These are phyloP conservation scores for Xestobium rufovillosum DNA, from an alignment of 2,888 invertebrate species.

Conservation along the genomic window DNA sequence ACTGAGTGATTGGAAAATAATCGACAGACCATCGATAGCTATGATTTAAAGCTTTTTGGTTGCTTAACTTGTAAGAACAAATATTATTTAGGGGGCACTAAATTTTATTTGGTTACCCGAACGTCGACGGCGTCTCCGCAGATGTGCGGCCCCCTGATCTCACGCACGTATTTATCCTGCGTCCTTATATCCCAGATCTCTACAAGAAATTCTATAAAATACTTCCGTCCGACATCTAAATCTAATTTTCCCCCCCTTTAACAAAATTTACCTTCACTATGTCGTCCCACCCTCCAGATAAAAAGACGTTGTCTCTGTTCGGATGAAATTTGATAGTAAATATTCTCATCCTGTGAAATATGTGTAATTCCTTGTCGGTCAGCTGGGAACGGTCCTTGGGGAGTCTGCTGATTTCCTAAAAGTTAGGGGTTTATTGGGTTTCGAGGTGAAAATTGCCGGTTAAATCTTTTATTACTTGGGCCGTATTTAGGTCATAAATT, in stretches of 20 bases:
- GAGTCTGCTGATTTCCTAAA: no score
- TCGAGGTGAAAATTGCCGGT: no score
- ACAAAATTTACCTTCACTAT: constrained; percentile 50
- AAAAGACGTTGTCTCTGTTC: constrained; percentile 41
- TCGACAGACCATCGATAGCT: no score
- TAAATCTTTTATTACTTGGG: constrained; percentile 35
- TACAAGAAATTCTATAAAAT: constrained; percentile 8
- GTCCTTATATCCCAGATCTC: constrained; percentile 54
- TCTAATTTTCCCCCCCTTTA: no score
- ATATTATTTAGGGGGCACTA: no score
- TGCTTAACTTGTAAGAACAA: no score
- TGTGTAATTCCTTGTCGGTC: background rate
- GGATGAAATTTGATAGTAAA: constrained; percentile 46
- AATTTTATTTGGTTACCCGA: no score
- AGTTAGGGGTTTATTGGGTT: no score
- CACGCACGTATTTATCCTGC: constrained; percentile 46
- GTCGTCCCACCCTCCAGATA: constrained; percentile 52
- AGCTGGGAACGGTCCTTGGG: no score
- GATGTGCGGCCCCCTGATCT: constrained; percentile 51
- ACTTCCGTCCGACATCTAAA: no score
- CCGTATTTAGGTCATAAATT: constrained; percentile 35
- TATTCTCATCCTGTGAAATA: constrained; percentile 35
- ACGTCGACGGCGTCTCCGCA: constrained; percentile 52
- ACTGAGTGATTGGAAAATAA: no score
- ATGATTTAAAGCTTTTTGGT: no score